Percentiles rank a stretch among this genome's conserved stretches.
Evolutionary conservation across 1,140 invertebrate genomes (phyloP).

Genomic region (Drosophila simulans): DNA sequence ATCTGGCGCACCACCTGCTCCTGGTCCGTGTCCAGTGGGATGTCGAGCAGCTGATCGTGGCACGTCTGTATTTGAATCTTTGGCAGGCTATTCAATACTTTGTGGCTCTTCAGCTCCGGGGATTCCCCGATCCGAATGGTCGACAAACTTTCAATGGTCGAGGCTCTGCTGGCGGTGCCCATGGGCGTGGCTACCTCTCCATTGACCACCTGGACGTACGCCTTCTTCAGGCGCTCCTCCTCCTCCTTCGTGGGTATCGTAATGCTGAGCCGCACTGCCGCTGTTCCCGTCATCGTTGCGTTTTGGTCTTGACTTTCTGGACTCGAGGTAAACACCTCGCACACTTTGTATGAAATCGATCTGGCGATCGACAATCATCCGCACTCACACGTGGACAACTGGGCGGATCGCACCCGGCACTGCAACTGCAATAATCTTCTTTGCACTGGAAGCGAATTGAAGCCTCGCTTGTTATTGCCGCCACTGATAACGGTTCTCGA

Average conservation of each 20-base stretch:
- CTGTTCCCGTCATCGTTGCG: conserved; percentile 48
- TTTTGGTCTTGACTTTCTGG: not conserved
- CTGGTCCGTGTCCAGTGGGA: conserved; percentile 69
- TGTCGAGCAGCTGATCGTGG: conserved; percentile 19
- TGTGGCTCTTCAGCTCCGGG: not conserved
- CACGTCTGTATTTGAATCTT: conserved; percentile 33
- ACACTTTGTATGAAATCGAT: conserved; percentile 21
- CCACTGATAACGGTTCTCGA: conserved; percentile 50
- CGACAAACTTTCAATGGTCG: conserved; percentile 28
- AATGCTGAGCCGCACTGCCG: conserved; percentile 84
- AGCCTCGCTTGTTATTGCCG: conserved; percentile 40
- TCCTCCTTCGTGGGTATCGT: conserved; percentile 81
- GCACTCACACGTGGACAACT: conserved; percentile 16
- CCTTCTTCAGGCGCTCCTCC: conserved; percentile 63
- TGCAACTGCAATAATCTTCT: conserved; percentile 58
- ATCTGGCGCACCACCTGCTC: conserved; percentile 77
- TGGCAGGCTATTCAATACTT: not conserved
- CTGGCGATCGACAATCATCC: conserved; percentile 24
- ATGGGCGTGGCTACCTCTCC: not conserved
- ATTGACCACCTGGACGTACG: conserved; percentile 18
- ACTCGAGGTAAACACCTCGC: conserved; percentile 2
- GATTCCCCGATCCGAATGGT: conserved; percentile 9
- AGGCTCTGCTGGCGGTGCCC: not conserved
- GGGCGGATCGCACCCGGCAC: conserved; percentile 19
- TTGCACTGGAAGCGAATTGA: conserved; percentile 48